phyloP scores from a whole-genome alignment of 2,113 vertebrate genomes.

The Oriolus oriolus region DNA sequence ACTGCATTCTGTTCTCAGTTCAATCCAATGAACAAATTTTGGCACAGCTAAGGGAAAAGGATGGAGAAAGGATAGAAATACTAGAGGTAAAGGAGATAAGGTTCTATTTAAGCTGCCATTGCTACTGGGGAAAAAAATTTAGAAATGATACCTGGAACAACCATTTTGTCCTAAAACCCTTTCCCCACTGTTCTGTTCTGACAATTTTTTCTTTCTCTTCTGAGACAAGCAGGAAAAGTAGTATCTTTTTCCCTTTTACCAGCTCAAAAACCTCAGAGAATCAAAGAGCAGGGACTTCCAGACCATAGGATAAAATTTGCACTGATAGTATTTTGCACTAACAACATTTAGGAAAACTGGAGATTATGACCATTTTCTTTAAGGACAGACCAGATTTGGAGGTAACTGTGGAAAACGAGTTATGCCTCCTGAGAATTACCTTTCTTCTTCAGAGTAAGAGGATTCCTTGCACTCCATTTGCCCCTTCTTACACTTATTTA shows the following conservation, averaged over 20 bases:
- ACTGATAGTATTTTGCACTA: not conserved
- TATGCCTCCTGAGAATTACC: not conserved
- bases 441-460: not conserved
- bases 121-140: accelerated
- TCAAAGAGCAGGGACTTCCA: not conserved
- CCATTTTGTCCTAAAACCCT: not conserved
- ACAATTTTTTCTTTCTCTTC: not conserved
- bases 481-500: not conserved
- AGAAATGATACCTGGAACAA: not conserved
- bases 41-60: not conserved
- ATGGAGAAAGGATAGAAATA: not conserved
- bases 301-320: not conserved
- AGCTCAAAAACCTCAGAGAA: not conserved
- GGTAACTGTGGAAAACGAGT: not conserved
- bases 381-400: not conserved
- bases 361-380: not conserved
- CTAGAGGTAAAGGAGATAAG: not conserved
- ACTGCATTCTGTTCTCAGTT: not conserved
- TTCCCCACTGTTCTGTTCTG: not conserved
- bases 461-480: not conserved
- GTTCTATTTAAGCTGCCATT: not conserved
- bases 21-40: not conserved
- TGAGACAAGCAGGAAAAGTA: not conserved
- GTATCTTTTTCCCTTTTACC: not conserved
- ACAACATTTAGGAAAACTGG: not conserved